Evolutionary conservation across 1,140 invertebrate species (phyloP).

Genomic region (Agrypnia vestita): DNA sequence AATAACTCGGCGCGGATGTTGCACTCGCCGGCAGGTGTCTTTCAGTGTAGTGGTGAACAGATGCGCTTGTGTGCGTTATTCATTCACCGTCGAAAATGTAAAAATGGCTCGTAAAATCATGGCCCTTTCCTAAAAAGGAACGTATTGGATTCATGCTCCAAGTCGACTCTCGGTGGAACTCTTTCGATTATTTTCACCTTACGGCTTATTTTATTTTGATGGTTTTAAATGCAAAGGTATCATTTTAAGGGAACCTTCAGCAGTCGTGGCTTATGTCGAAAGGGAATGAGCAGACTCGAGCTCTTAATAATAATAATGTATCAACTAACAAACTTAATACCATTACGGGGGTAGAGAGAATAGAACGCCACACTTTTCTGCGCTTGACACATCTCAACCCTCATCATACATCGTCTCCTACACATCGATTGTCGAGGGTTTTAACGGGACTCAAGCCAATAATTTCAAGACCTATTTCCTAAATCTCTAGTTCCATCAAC

Average conservation of each 20-base stretch:
- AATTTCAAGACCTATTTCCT: no score
- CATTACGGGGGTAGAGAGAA: no score
- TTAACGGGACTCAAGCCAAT: no score
- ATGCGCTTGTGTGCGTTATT: not conserved
- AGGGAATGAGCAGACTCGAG: no score
- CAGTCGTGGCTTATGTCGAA: no score
- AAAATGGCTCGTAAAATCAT: not conserved
- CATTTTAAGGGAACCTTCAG: not conserved
- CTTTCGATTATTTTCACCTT: not conserved
- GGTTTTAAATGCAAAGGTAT: not conserved
- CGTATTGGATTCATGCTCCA: not conserved
- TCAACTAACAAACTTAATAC: no score
- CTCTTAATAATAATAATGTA: no score
- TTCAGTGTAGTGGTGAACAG: not conserved
- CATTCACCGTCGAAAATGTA: not conserved
- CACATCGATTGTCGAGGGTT: no score
- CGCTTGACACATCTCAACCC: no score
- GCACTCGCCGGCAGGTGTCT: constrained; percentile 34
- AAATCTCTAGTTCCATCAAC: no score
- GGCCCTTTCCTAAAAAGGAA: not conserved
- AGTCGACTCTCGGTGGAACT: not conserved
- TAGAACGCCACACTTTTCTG: no score
- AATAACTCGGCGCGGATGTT: constrained; percentile 18
- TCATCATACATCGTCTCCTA: no score
- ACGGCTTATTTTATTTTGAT: not conserved